Base-by-base conservation (phyloP, 2,113 vertebrate genomes). In the Alouatta palliata region DNA sequence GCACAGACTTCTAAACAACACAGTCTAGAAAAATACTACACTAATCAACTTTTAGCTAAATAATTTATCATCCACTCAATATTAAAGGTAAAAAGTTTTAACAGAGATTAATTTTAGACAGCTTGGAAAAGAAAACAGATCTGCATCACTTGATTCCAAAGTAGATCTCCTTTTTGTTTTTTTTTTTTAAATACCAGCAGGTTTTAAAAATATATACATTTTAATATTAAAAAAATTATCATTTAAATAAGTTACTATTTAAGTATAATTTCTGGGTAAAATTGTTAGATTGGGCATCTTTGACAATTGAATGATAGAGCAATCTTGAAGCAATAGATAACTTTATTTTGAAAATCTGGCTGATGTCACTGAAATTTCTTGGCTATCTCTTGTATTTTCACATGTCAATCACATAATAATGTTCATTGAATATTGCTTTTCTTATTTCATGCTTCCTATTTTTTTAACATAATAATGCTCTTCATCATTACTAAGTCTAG, bases 211-310 rank as follows among this genome's bases (percentile, higher is more conserved):
- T 30, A 35, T 6, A 85, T 61, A 25, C 11, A 73, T 47, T 85
- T 86, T 79, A 66, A 90, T 76, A 27, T 90, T 94, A 88, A 75
- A 73, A 94, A 86, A 76, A 14, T 54, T 83, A 76, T 61, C 17
- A 52, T 85, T 95, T 95, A 73, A 94, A 93, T 81, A 97, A 77
- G 12, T 75, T 83, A 3, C 47, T 47, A 49, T 79, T 93, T 89
- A 93, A 71, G 20, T 92, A 52, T 54, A 16, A 21, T 35, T n/a
- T 45, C 61, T 70, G 7, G 20, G 27, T 90, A 90, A 90, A 83
- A 71, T 88, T 66, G 16, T 92, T 82, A 96, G 35, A 2, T 13
- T 91, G 76, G 85, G 81, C 52, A 49, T 77, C 47, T 47, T 87
- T 93, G 66, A 80, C 5, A n/a, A n/a, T n/a, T n/a, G 81, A 73